These are phyloP conservation scores for Flabesymbios commensalis DNA, from an alignment of 2,888 invertebrate species.

Conservation along the genomic window DNA sequence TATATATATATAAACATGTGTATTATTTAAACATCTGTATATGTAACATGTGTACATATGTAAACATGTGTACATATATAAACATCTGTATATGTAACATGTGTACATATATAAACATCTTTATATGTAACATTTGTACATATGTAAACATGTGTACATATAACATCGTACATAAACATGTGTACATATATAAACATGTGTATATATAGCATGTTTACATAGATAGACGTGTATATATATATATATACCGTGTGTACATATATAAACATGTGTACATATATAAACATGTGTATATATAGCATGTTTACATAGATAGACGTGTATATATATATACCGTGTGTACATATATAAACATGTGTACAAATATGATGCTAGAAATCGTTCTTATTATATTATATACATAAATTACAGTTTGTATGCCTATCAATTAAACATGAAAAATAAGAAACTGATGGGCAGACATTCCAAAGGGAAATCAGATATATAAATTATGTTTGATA, in stretches of 20 bases:
- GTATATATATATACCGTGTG: too few relatives aligned
- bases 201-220: not conserved
- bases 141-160: not conserved
- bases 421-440: not conserved
- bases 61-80: not conserved
- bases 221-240: not conserved
- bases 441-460: too few relatives aligned
- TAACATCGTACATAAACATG: not conserved
- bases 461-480: too few relatives aligned
- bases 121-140: too few relatives aligned
- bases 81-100: not conserved
- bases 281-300: too few relatives aligned
- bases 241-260: too few relatives aligned
- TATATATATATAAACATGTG: slow-evolving; percentile 1
- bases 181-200: not conserved
- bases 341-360: not conserved
- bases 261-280: too few relatives aligned
- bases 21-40: not conserved
- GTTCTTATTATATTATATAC: not conserved
- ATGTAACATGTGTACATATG: too few relatives aligned
- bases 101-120: not conserved
- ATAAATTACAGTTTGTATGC: not conserved
- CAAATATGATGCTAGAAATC: not conserved
- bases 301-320: too few relatives aligned
- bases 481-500: too few relatives aligned